Base-by-base conservation (phyloP, 2,888 invertebrate genomes). In the Byasa hedistus region DNA sequence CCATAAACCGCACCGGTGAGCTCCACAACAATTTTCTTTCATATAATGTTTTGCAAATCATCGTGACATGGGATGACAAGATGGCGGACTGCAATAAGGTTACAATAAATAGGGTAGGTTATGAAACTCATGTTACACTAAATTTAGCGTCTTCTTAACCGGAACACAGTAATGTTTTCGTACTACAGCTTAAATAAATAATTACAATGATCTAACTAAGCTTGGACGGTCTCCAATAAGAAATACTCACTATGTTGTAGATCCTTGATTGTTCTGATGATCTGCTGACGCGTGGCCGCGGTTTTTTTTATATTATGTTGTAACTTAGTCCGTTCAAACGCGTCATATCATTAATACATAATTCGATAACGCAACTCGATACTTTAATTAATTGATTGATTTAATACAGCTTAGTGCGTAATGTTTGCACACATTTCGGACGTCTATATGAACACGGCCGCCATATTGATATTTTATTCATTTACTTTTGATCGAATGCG, bases 341-440 rank as follows among this genome's bases (percentile, higher is more conserved):
- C 54, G 39, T 39, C 23, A 63, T 36, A 64, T 32, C 63, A 57
- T 63, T 63, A 57, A 57, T 23, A 52, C n/a, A 52, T 57, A 32
- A 57, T 23, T 61, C 55, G 64, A 58, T 58, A 39, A 54, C 24
- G 58, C 17, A 55, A 64, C 52, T 21, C 3, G 64, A 64, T 58
- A 59, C 54, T 52, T 36, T 64, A 64, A 64, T 64, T n/a, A 64
- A 64, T 64, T 64, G 21, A 64, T 36, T 51, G 23, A 64, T 64
- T 64, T 54, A 64, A 64, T 59, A 59, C 51, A 44, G 59, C 52
- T 55, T 54, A 44, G 39, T 64, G 39, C 54, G n/a, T 59, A 54
- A 64, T 64, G 54, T 64, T 64, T 64, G 27, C 44, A 64, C 64
- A 39, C 36, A 59, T 54, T 54, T 64, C 22, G 24, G 23, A 54